A percentile compares a stretch with the other conserved stretches of the same genome.
Evolutionary conservation across 2,797 vertebrate genomes (phyloP).

Genomic region (Antennarius maculatus): DNA sequence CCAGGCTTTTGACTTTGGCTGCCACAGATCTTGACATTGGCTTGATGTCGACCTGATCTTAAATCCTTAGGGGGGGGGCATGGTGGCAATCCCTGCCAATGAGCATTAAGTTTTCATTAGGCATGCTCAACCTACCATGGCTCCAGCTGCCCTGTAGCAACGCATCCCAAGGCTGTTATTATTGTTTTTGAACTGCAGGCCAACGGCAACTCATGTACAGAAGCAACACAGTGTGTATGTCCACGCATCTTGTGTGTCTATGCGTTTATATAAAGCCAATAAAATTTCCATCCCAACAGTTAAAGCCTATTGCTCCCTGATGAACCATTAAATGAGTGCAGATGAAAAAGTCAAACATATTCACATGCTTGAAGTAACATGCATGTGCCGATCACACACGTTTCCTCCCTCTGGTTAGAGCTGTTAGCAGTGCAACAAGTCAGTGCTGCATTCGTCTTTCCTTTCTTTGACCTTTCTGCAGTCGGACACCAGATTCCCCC

Average conservation of each 20-base stretch:
- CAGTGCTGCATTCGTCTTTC: slow-evolving; percentile 56
- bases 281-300: slow-evolving; percentile 15
- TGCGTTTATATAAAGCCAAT: slow-evolving; percentile 39
- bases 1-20: slow-evolving; percentile 71
- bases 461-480: slow-evolving; percentile 60
- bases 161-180: slow-evolving; percentile 62
- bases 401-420: slow-evolving; percentile 33
- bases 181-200: slow-evolving; percentile 68
- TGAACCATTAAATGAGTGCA: slow-evolving; percentile 52
- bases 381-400: not conserved
- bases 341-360: slow-evolving; percentile 58
- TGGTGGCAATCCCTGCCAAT: slow-evolving; percentile 67
- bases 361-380: slow-evolving; percentile 22
- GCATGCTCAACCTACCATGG: slow-evolving; percentile 62
- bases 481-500: slow-evolving; percentile 45
- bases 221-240: slow-evolving; percentile 19
- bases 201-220: slow-evolving; percentile 39
- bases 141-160: slow-evolving; percentile 66
- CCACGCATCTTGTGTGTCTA: slow-evolving; percentile 6
- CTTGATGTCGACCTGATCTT: slow-evolving; percentile 73
- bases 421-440: slow-evolving; percentile 23
- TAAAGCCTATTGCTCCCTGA: slow-evolving; percentile 35
- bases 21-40: slow-evolving; percentile 76
- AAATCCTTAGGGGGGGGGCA: slow-evolving; percentile 59
- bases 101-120: slow-evolving; percentile 76